Evolutionary conservation across 2,797 vertebrate species (phyloP), one percentile per base, ranked within the genome.

Genomic region (Xenopus petersii): DNA sequence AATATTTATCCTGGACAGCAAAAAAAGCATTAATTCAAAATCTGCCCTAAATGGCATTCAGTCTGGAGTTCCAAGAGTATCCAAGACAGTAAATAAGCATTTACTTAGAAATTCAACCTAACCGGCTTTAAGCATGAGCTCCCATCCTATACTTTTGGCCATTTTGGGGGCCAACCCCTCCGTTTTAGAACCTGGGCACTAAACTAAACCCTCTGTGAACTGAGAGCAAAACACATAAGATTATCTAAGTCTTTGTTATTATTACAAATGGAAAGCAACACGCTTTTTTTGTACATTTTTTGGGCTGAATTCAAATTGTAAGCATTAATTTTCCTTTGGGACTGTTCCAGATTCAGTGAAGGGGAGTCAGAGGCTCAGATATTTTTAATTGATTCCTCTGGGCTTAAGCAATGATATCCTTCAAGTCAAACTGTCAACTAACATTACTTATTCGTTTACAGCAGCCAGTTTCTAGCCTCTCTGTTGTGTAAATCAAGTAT

Each of bases 391-490:
- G 16, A 56, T 56, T 56, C n/a, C 54, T 56, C 8, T 56, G 54
- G 54, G 54, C 16, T 56, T 16, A 51, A 5, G 54, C 54, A 16
- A 15, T 15, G n/a, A 56, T 56, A 56, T 16, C 54, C 54, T 56
- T 56, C 54, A 56, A 56, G 54, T 56, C 54, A 56, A 56, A 56
- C 54, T 56, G 54, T 56, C 54, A 56, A 17, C 54, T 56, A 17
- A 56, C 54, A 56, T 17, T 56, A 16, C 54, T 17, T 16, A 56
- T 56, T 56, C 16, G 7, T 16, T 56, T 1, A 12, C 4, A 56
- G 15, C 54, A 56, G n/a, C 54, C 54, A 16, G 15, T 56, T 17
- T 56, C 54, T 56, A 56, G 16, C 49, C 49, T 15, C 49, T 51
- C 49, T 51, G n/a, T 56, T 56, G 54, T 17, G n/a, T 56, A 17